Percentiles rank a stretch among this genome's conserved stretches.
These are phyloP conservation scores for Leucophenga maculata DNA, from an alignment of 2,888 invertebrate species.

Conservation along the genomic window DNA sequence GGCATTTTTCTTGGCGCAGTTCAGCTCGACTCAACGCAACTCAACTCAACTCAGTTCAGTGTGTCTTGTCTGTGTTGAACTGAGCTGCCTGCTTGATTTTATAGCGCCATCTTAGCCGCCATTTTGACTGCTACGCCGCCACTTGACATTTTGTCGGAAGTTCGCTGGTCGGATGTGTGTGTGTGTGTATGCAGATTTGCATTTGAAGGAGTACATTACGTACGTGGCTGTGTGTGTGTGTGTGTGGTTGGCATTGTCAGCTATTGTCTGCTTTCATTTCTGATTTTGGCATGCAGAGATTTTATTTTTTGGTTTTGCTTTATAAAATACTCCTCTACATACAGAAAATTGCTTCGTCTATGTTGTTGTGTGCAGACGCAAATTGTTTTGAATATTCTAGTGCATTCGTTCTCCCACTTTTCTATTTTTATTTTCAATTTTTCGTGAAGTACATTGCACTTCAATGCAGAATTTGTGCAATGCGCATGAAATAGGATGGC, in stretches of 20 bases:
- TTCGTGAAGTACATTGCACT: too few species aligned
- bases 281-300: constrained; percentile 7
- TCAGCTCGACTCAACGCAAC: constrained; percentile 33
- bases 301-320: too few species aligned
- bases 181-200: neutral
- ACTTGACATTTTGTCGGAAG: constrained; percentile 6
- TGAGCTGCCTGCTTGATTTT: neutral
- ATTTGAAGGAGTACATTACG: too few species aligned
- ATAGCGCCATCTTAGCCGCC: neutral
- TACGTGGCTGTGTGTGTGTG: neutral
- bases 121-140: neutral
- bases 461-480: too few species aligned
- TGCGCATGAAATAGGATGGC: neutral
- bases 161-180: neutral
- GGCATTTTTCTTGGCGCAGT: constrained; percentile 31
- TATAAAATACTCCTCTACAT: too few species aligned
- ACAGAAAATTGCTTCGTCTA: too few species aligned
- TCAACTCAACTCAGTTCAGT: neutral
- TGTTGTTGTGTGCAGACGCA: too few species aligned
- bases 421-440: too few species aligned
- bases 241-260: neutral
- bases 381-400: too few species aligned
- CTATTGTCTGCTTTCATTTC: neutral
- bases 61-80: neutral
- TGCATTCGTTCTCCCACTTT: too few species aligned